Base-by-base conservation (phyloP, 92 coral and sea anemone genomes). In the Hydrozoanthus gracilis region DNA sequence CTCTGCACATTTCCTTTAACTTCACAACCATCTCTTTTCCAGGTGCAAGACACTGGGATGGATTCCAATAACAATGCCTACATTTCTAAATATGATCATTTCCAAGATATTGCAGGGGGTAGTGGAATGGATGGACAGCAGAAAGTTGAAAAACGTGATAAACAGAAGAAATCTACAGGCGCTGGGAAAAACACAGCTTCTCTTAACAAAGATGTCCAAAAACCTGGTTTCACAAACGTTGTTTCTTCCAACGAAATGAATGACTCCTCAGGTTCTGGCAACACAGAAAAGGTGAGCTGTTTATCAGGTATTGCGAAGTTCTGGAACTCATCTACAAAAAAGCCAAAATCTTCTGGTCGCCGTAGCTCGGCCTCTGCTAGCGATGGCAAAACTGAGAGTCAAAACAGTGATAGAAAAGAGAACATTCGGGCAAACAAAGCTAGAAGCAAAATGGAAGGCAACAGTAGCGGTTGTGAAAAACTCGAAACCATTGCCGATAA, bases 221-320 rank as follows among this genome's bases (percentile, higher is more conserved):
- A 80, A 76, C 9, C 14, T 44, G 35, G 20, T 60, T 3, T 44
- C 55, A 4, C 84, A 16, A 14, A 78, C 4, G 13, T 15, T 0
- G 35, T 52, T 64, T 55, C 51, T 61, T 15, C 8, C 62, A 61
- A 47, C 9, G 55, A 27, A 15, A n/a, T 55, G 47, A 51, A 49
- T 12, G 60, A 80, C 47, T 15, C 17, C 17, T 64, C 46, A 8
- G 58, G 66, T 65, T 4, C 11, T 70, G 15, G 66, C 46, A 47
- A 52, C 85, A 14, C 45, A 16, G 85, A 18, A 20, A 79, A 62
- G 12, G 45, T 65, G 0, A 65, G 13, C 61, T 91, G 96, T 74
- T 89, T 91, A n/a, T 89, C 94, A 68, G 92, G 87, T 10, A 95
- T 95, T 56, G 89, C 95, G 27, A 93, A 82, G 88, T 95, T 88